Evolutionary conservation across 2,888 invertebrate genomes (phyloP), one percentile per base, ranked within the genome.

Genomic region (Stegophylla sp.): DNA sequence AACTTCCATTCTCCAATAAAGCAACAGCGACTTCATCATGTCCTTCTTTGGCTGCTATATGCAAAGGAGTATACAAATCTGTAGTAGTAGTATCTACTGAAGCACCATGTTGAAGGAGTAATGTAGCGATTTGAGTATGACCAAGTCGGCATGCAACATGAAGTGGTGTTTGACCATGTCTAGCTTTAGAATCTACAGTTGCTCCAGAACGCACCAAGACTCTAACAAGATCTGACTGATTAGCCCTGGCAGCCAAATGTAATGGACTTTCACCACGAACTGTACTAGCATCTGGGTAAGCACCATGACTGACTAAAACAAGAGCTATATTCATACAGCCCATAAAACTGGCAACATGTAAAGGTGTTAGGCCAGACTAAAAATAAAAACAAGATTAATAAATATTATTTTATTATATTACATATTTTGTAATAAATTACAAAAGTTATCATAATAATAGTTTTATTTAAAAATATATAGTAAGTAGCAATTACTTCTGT

Each of bases 261-360:
- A 98, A 89, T 1, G 98, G 96, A 0, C 98, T 98, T 88, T 99
- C 98, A 0, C 97, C 98, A 26, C 98, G 90, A 28, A 98, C 95
- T 0, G 98, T 99, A 82, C 95, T 93, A 79, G 95, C 93, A 88
- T 98, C 97, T 1, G 96, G 94, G 85, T 92, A 93, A 26, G 97
- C 97, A 83, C 96, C 96, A 85, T 97, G 93, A 88, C 96, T 95
- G 83, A 98, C 90, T 86, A 99, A 89, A 88, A 94, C 97, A 85
- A 98, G 93, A 83, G 98, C 98, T 86, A 99, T 98, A 88, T 98
- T 97, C 95, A 98, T 96, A 87, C 97, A 97, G 82, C 98, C 98
- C 98, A 99, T 98, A 89, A 99, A 98, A 84, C 97, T 93, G 10
- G 98, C 97, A 83, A 98, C 98, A 88, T 99, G 98, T 41, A 99